Base-by-base conservation (phyloP, 2,797 vertebrate genomes). In the Hephaestus fuliginosus region DNA sequence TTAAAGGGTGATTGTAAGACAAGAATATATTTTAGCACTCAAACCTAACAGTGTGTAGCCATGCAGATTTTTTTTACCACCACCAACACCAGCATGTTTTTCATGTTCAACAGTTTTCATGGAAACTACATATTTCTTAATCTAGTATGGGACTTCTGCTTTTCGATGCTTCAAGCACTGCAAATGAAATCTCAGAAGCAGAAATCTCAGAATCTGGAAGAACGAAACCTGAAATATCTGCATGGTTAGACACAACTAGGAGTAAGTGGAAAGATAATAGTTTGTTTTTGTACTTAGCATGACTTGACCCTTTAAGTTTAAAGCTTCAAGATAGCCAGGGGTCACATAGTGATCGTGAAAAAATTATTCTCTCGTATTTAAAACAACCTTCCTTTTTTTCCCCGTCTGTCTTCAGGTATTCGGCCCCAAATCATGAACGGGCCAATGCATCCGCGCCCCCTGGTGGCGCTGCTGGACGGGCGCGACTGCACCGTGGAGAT, bases 401-500 rank as follows among this genome's bases (percentile, higher is more conserved):
- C 75, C 43, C 13, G 0, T 75, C 12, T 75, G 28, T 76, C 70
- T 77, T 36, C 91, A 99, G 98, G 97, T 96, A 98, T 99, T 25
- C 96, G 98, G 83, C 98, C 98, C 84, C 98, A 98, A 87, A 98
- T 98, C 92, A 97, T 99, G 96, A 99, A 98, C 22, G 98, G 98
- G 90, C 97, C 98, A 57, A 96, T 98, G 97, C 98, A 99, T 87
- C 97, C 98, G 14, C 97, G 98, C 83, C 98, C 98, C 70, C 92
- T 99, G 85, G 97, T 99, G 96, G 98, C 98, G 0, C 95, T 99
- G 94, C 93, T 99, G 84, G 98, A 99, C 0, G 98, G 98, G 71
- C 95, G 98, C 9, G 98, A 99, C 95, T 99, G 98, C 86, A 98
- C 98, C 0, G 98, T 99, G 92, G 98, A 99, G 95, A 99, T 99